Evolutionary conservation across 1,140 invertebrate species (phyloP).

Genomic region (Drosophila kohkoa): DNA sequence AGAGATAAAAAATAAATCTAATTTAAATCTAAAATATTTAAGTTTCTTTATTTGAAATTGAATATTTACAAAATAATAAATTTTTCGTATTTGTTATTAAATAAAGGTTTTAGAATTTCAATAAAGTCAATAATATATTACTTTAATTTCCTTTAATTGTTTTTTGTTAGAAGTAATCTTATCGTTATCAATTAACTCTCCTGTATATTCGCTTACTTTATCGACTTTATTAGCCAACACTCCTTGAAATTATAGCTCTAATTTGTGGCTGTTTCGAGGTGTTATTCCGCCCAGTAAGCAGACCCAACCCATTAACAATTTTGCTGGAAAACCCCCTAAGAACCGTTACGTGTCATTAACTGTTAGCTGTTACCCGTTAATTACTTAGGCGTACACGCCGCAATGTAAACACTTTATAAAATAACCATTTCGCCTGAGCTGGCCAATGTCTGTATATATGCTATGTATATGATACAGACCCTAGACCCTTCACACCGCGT

Average conservation of each 20-base stretch:
- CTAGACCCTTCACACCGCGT: too few relatives aligned
- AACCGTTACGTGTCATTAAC: constrained; percentile 71
- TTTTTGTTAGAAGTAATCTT: not conserved
- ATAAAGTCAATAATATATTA: not conserved
- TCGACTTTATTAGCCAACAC: not conserved
- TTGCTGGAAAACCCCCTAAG: constrained; percentile 13
- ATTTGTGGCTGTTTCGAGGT: constrained; percentile 17
- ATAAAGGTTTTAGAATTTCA: too few relatives aligned
- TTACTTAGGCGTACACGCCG: constrained; percentile 69
- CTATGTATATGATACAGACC: not conserved
- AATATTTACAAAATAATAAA: too few relatives aligned
- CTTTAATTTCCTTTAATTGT: not conserved
- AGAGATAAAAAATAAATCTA: too few relatives aligned
- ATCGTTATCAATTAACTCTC: not conserved
- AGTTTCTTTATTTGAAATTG: too few relatives aligned
- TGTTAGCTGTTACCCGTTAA: constrained; percentile 65
- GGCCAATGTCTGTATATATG: constrained; percentile 21
- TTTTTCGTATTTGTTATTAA: too few relatives aligned
- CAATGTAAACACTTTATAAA: constrained; percentile 80
- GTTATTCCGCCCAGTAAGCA: constrained; percentile 12
- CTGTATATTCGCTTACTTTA: not conserved
- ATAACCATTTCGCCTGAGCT: constrained; percentile 58
- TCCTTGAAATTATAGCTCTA: not conserved
- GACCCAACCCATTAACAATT: constrained; percentile 39
- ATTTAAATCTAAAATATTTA: too few relatives aligned